Base-by-base conservation (phyloP, 2,888 invertebrate species). In the Brassicogethes aeneus region DNA sequence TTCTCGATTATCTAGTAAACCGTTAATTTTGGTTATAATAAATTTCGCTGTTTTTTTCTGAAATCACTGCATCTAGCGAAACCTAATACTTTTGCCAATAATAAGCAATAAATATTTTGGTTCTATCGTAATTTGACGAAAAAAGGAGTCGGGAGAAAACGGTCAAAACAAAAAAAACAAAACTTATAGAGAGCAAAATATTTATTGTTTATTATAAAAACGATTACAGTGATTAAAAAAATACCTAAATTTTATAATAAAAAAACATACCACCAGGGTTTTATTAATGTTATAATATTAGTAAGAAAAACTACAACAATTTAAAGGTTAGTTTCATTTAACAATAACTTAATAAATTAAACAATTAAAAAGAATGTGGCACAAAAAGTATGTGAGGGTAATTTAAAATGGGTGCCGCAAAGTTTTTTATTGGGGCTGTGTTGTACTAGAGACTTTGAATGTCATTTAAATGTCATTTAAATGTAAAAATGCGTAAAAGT, bases 171-270 rank as follows among this genome's bases (percentile, higher is more conserved):
- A 59, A 59, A 52, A 48, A 53, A 57, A 58, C 48, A 53, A 49
- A 42, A 33, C 40, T 42, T 46, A 38, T 37, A 40, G 42, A 51
- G 59, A 61, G 64, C 64, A 63, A 64, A 68, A 69, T 64, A 64
- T 70, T 70, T 70, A 70, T 70, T 70, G 65, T 62, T 67, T 61
- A 68, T 62, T 60, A 58, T 61, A 57, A 59, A 52, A 46, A 52
- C 49, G 53, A 12, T 17, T 15, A 17, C 7, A 54, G 42, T 46
- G 34, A 39, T 13, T 12, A 32, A 5, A 32, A 23, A 23, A 23
- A 23, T 23, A 10, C 23, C 23, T 23, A 23, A 23, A 23, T 23
- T 5, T 23, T n/a, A n/a, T n/a, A n/a, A n/a, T n/a, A n/a, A 23
- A 10, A 23, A 23, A 23, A 23, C 23, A 23, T 10, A 23, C 23